Base-by-base conservation (phyloP, 2,113 vertebrate genomes). In the Peromyscus californicus region DNA sequence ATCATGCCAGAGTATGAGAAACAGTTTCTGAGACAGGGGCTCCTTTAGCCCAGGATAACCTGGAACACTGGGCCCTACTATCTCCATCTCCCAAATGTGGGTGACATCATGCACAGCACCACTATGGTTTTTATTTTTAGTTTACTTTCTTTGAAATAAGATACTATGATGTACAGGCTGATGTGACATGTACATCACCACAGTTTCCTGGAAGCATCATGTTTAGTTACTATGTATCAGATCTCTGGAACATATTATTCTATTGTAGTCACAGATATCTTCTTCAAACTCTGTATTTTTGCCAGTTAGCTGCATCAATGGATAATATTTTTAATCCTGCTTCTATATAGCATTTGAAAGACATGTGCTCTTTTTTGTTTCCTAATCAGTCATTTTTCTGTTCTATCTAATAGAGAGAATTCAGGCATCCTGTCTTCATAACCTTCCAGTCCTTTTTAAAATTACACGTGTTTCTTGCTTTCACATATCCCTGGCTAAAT, bases 41-140 rank as follows among this genome's bases (percentile, higher is more conserved):
- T 84, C 12, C 6, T 29, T 39, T 63, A 63, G 24, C 13, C 57
- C 1, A 9, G 3, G 1, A 8, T 29, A 22, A 2, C 13, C 22
- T 42, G 22, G 22, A 61, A 61, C 22, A 26, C 24, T 29, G 12
- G 5, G 22, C 19, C 21, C n/a, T 9, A 29, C 59, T 4, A 4
- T 39, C 6, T 26, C 24, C 24, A 29, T 63, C 6, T 39, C 11
- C 13, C 6, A 42, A 39, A 63, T 42, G 22, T 63, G 15, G n/a
- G 1, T 63, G n/a, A 13, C 57, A 54, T 24, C 13, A 7, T 3
- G 2, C 3, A 36, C 6, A 48, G 16, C 3, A 8, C 21, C 10
- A 13, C 2, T 17, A 33, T 63, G 0, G 0, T 15, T 12, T 45
- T 2, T 61, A 7, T 6, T 13, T 15, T 88, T 26, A n/a, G 36